A percentile compares a stretch with the other conserved stretches of the same genome.
Conservation (phyloP, 2,113 vertebrate genomes). For the Hoplias malabaricus region DNA sequence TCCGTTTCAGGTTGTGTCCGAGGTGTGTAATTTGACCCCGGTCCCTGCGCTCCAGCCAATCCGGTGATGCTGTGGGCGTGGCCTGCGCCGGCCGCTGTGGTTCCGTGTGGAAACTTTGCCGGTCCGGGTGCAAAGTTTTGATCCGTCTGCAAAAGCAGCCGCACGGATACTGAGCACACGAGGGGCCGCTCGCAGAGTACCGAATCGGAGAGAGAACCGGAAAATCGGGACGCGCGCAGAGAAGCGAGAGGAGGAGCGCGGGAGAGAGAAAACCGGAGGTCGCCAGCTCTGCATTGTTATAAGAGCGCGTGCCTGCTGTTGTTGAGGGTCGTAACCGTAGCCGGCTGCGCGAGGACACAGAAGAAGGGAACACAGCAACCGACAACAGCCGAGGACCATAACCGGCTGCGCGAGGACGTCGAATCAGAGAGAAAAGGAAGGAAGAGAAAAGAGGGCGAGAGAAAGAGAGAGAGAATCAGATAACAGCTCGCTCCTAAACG, state of each 20-base stretch:
- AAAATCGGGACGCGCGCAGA: too few species aligned
- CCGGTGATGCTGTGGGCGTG: conserved; percentile 48
- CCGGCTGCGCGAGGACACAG: too few species aligned
- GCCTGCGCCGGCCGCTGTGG: conserved; percentile 45
- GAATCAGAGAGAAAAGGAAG: neutral
- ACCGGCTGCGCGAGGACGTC: too few species aligned
- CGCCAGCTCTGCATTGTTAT: too few species aligned
- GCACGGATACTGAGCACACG: conserved; percentile 11
- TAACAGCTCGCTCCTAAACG: neutral
- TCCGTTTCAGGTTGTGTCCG: neutral
- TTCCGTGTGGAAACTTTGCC: conserved; percentile 94
- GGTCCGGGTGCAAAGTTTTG: conserved; percentile 99
- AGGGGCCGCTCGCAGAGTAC: too few species aligned
- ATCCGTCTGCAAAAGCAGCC: conserved; percentile 83
- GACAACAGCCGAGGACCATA: too few species aligned
- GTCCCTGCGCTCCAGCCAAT: conserved; percentile 46
- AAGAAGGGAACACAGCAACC: too few species aligned
- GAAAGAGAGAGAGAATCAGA: neutral
- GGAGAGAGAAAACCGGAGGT: too few species aligned
- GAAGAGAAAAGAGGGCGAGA: neutral
- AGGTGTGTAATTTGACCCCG: neutral
- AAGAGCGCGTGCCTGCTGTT: too few species aligned
- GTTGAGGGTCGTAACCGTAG: too few species aligned
- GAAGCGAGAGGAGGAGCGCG: too few species aligned
- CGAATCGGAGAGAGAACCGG: too few species aligned